Conservation (phyloP, 2,113 vertebrate species). For the Paradisaea rubra region DNA sequence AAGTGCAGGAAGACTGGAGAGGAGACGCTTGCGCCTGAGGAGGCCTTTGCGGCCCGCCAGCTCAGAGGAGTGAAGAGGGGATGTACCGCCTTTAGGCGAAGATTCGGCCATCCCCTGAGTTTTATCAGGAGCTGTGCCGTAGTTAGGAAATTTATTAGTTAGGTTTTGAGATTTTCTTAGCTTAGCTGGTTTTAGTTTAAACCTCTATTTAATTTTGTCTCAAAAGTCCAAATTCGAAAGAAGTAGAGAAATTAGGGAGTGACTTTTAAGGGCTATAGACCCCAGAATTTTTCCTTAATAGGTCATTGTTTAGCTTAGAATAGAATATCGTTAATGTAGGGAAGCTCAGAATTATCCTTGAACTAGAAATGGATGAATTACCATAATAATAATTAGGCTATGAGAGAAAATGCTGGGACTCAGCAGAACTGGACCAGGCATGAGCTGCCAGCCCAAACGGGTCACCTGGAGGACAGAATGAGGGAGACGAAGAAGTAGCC, state of each 20-base stretch:
- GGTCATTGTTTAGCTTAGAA: accelerated
- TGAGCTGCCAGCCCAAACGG: accelerated
- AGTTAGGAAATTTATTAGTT: not conserved
- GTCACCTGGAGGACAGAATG: accelerated
- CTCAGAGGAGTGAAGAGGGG: too few species aligned
- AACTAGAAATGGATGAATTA: accelerated
- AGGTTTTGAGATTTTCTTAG: not conserved
- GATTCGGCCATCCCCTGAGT: too few species aligned
- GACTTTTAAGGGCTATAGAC: accelerated
- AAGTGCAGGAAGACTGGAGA: not conserved
- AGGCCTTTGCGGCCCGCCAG: not conserved
- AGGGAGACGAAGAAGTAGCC: accelerated
- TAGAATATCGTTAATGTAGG: accelerated
- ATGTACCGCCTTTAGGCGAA: accelerated
- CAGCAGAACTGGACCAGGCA: not conserved
- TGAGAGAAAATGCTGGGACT: too few species aligned
- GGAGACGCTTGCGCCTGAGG: not conserved
- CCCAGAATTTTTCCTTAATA: accelerated
- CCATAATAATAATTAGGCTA: accelerated
- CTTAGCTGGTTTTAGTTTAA: not conserved
- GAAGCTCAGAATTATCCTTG: not conserved
- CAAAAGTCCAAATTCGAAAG: too few species aligned
- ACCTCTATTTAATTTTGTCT: not conserved
- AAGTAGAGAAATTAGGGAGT: not conserved
- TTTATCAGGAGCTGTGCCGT: accelerated